Conservation (phyloP, 2,113 vertebrate species). For the Chiloscyllium plagiosum region DNA sequence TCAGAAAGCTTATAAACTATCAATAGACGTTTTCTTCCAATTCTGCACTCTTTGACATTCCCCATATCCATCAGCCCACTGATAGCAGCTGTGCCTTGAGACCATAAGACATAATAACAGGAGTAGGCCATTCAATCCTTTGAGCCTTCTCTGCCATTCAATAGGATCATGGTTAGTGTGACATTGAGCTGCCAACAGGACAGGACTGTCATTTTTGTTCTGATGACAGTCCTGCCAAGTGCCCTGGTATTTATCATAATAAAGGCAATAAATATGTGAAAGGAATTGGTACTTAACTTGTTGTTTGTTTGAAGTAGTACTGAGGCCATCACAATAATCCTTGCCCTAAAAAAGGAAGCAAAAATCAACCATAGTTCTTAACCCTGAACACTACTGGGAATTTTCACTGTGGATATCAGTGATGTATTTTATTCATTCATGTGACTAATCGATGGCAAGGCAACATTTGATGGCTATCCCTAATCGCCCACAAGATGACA, state of each 20-base stretch:
- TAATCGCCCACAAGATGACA: too few species aligned
- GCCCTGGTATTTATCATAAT: neutral
- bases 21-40: too few species aligned
- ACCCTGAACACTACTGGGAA: neutral
- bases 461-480: too few species aligned
- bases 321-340: neutral
- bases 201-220: neutral
- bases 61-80: neutral
- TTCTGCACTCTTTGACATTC: neutral
- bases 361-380: neutral
- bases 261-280: neutral
- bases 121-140: too few species aligned
- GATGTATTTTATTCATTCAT: too few species aligned
- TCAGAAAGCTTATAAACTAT: neutral
- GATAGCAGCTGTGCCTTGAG: neutral
- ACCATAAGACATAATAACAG: too few species aligned
- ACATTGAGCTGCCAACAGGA: neutral
- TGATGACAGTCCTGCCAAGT: neutral
- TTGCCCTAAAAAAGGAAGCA: neutral
- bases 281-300: neutral
- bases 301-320: neutral
- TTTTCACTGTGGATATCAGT: neutral
- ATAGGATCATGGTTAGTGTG: too few species aligned
- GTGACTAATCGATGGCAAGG: too few species aligned
- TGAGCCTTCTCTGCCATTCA: too few species aligned